Conservation (phyloP, 2,888 invertebrate genomes). For the Anoplius nigerrimus region DNA sequence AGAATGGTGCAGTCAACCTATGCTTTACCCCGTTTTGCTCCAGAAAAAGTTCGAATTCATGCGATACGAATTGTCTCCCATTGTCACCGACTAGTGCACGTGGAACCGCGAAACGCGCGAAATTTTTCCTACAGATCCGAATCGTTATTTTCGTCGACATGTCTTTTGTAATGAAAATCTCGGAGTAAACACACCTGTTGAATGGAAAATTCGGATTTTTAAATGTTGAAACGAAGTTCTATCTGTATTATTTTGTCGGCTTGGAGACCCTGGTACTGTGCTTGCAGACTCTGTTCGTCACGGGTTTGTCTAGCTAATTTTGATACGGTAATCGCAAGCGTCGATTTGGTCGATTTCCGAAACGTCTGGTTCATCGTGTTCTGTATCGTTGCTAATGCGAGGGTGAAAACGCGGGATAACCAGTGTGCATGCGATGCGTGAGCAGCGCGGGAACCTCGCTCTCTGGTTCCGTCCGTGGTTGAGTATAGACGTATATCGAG, state of each 20-base stretch:
- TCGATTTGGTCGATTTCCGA: background rate
- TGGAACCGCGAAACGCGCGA: background rate
- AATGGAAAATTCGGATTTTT: background rate
- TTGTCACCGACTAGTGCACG: slow-evolving; percentile 1
- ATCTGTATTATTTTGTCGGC: background rate
- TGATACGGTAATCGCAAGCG: slow-evolving; percentile 4
- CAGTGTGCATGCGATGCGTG: too few relatives aligned
- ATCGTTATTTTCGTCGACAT: background rate
- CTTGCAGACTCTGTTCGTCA: background rate
- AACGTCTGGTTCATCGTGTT: slow-evolving; percentile 7
- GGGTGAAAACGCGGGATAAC: too few relatives aligned
- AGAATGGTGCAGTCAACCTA: slow-evolving; percentile 4
- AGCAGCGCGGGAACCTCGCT: too few relatives aligned
- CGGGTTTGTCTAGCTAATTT: background rate
- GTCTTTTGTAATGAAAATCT: background rate
- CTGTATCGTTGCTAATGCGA: too few relatives aligned
- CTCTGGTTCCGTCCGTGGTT: too few relatives aligned
- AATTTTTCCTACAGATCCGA: slow-evolving; percentile 9
- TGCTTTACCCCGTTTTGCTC: background rate
- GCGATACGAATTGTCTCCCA: background rate
- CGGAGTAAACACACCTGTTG: slow-evolving; percentile 11
- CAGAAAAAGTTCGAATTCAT: slow-evolving; percentile 4
- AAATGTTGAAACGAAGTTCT: background rate
- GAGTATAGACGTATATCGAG: too few relatives aligned
- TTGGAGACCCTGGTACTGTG: background rate